Evolutionary conservation across 2,113 vertebrate species (phyloP).

Genomic region (Oxygymnocypris stewartii): DNA sequence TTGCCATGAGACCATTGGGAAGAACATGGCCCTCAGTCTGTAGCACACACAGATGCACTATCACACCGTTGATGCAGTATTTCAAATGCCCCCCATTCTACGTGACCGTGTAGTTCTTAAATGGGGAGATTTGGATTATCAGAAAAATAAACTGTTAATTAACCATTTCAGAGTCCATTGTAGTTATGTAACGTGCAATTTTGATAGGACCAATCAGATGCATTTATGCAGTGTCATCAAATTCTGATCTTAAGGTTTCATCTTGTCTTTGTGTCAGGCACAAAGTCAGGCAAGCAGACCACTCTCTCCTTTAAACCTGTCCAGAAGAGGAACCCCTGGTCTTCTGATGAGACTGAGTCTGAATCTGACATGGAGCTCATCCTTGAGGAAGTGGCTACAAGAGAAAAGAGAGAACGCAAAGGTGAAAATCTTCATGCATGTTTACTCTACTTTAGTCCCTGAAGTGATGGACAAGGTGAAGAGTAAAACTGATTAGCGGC

Average conservation of each 20-base stretch:
- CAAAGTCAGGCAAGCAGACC: constrained; percentile 81
- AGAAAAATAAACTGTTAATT: background rate
- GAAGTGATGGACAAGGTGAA: too few relatives aligned
- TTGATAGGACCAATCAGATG: background rate
- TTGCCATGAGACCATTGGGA: too few relatives aligned
- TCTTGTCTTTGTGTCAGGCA: constrained; percentile 41
- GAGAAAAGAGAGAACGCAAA: constrained; percentile 72
- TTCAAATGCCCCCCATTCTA: background rate
- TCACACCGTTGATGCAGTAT: too few relatives aligned
- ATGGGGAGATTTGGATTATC: background rate
- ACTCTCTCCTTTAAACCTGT: constrained; percentile 84
- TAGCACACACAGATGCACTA: too few relatives aligned
- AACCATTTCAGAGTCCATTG: background rate
- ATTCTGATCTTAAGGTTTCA: background rate
- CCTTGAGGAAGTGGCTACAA: constrained; percentile 68
- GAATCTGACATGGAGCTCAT: constrained; percentile 64
- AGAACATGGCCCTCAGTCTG: too few relatives aligned
- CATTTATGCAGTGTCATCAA: background rate
- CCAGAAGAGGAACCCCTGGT: constrained; percentile 79
- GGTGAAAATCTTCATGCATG: constrained; percentile 52
- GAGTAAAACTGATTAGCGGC: too few relatives aligned
- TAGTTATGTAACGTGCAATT: background rate
- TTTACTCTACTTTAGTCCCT: background rate
- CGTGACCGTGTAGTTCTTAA: background rate
- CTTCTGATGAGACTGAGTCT: constrained; percentile 70